Base-by-base conservation (phyloP, 2,888 invertebrate genomes). In the Rhagophthalmus giganteus region DNA sequence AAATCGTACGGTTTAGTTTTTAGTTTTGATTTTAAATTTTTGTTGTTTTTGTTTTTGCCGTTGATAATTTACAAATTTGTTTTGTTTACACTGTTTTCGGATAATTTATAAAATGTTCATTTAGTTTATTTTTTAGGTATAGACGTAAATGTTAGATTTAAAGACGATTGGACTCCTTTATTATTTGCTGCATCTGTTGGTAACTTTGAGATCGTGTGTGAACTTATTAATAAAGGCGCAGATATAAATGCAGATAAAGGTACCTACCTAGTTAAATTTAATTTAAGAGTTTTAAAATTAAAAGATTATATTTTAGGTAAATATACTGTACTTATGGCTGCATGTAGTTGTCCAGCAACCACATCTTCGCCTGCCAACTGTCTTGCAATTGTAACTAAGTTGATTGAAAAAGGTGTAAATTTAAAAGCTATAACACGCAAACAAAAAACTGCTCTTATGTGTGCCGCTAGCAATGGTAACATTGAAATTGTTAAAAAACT, bases 361-460 rank as follows among this genome's bases (percentile, higher is more conserved):
- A 71, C 72, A 20, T 62, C 70, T 2, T 72, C 78, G 38, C 71
- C 74, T 37, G 71, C 74, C 52, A 79, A 83, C 50, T 74, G 82
- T 12, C 50, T 66, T 9, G 53, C 63, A 32, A 55, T 71, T 31
- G 58, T 71, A 13, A 66, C 71, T 28, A 64, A 74, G 39, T 74
- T 86, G 12, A 67, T 85, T 31, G 70, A 79, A 30, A 78, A 78
- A 32, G 77, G 76, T 2, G 81, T 79, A 27, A 69, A 81, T 60
- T 70, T 80, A 10, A 80, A 83, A 63, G 71, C 78, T 31, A 78
- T 76, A 14, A 81, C 80, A 62, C 81, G 79, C 58, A 79, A 77
- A 63, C 80, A 83, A 7, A 79, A 80, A 68, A 85, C 83, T 27
- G 79, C 85, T 3, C 68, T 86, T 1, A 85, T 86, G 84, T 78